Conservation (phyloP, 30 jellyfish, hydroid and myxozoan species). For the Cassiopea andromeda region DNA sequence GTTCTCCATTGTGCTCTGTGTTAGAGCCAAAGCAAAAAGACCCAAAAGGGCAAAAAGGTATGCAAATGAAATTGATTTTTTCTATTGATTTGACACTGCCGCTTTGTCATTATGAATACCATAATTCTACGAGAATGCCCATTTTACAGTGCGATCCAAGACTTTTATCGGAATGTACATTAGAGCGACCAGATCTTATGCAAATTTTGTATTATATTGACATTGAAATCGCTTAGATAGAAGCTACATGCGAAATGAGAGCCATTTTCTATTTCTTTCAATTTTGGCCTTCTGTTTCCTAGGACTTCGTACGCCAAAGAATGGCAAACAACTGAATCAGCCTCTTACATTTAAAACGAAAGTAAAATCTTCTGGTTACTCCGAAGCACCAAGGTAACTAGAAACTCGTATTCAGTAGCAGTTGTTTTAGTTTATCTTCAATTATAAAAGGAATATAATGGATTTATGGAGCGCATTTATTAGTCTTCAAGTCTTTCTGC, state of each 20-base stretch:
- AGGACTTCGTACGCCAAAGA: slow-evolving; percentile 28
- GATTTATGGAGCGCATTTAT: background rate
- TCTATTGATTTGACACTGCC: background rate
- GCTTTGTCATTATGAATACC: background rate
- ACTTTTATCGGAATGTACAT: background rate
- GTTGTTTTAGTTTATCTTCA: background rate
- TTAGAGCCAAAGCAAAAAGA: slow-evolving; percentile 27
- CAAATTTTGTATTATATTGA: no score
- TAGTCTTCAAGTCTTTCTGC: background rate
- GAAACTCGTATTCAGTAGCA: background rate
- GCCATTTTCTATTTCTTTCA: background rate
- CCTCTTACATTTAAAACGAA: slow-evolving; percentile 75
- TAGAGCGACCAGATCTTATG: background rate
- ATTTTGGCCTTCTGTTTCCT: background rate
- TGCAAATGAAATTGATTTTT: background rate
- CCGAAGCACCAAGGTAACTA: slow-evolving; percentile 73
- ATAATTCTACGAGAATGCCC: background rate
- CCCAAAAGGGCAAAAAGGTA: slow-evolving; percentile 8
- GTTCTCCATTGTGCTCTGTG: slow-evolving; percentile 57
- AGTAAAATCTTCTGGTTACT: slow-evolving; percentile 84
- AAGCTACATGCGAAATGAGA: background rate
- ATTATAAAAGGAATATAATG: background rate
- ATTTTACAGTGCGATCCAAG: background rate
- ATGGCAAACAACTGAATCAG: slow-evolving; percentile 66
- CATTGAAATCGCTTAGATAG: background rate